Conservation (phyloP, 1,140 invertebrate genomes). For the Carcinoscorpius rotundicauda region DNA sequence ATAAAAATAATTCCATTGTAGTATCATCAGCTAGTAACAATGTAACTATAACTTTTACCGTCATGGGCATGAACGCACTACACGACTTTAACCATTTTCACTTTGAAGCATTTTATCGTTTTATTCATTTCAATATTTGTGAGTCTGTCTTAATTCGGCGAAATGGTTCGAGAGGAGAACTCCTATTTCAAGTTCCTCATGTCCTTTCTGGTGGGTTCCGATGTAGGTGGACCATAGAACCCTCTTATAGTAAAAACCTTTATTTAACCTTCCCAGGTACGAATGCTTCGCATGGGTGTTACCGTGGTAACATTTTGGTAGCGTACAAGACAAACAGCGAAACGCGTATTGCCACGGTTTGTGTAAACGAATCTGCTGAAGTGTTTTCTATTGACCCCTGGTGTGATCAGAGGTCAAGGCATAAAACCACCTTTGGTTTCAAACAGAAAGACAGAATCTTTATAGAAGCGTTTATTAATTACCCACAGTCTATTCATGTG, state of each 20-base stretch:
- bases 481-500: slow-evolving; percentile 57
- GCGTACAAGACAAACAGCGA: slow-evolving; percentile 11
- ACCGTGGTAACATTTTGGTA: slow-evolving; percentile 10
- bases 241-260: slow-evolving; percentile 17
- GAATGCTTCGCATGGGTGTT: slow-evolving; percentile 3
- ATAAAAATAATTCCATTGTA: slow-evolving; percentile 46
- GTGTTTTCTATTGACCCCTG: slow-evolving; percentile 19
- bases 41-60: slow-evolving; percentile 63
- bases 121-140: slow-evolving; percentile 43
- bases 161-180: slow-evolving; percentile 18
- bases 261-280: slow-evolving; percentile 20
- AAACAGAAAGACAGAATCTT: slow-evolving; percentile 50
- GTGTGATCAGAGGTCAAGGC: slow-evolving; percentile 33
- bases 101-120: slow-evolving; percentile 73
- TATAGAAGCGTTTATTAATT: slow-evolving; percentile 59
- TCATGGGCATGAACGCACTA: slow-evolving; percentile 54
- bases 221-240: slow-evolving; percentile 21
- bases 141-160: slow-evolving; percentile 17
- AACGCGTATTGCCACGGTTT: slow-evolving; percentile 18
- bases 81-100: slow-evolving; percentile 70
- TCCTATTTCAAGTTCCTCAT: slow-evolving; percentile 13
- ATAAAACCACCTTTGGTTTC: slow-evolving; percentile 49
- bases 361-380: slow-evolving; percentile 11
- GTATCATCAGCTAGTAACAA: slow-evolving; percentile 59
- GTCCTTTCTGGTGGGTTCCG: slow-evolving; percentile 4